Evolutionary conservation across 2,797 vertebrate genomes (phyloP).

Genomic region (Scolopax bukidnonensis): DNA sequence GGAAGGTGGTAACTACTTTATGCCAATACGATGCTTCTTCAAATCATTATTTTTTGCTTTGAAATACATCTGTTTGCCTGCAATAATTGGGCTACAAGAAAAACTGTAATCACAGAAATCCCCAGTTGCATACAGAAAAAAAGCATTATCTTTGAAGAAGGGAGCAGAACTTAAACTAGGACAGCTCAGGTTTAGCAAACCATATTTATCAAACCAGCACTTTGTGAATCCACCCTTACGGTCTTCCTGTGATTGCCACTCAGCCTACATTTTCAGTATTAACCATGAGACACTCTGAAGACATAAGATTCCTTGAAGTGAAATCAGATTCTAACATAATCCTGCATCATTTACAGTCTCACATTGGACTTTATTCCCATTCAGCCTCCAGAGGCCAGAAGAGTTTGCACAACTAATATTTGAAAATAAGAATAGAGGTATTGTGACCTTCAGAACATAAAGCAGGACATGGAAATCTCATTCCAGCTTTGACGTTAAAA

Average conservation of each 20-base stretch:
- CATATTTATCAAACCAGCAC: not conserved
- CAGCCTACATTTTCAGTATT: not conserved
- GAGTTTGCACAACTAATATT: not conserved
- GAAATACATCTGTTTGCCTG: not conserved
- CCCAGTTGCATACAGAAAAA: not conserved
- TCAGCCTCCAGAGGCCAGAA: not conserved
- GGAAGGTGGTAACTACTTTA: not conserved
- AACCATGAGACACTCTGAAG: not conserved
- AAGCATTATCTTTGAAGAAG: not conserved
- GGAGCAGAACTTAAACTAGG: not conserved
- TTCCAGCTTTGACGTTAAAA: not conserved
- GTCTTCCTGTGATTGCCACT: not conserved
- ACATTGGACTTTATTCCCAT: not conserved
- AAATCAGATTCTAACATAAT: not conserved
- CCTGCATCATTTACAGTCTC: not conserved
- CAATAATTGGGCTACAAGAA: not conserved
- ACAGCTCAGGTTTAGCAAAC: not conserved
- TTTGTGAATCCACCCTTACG: not conserved
- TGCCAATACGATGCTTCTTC: not conserved
- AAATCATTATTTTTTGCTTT: not conserved
- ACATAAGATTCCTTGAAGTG: not conserved
- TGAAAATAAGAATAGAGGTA: not conserved
- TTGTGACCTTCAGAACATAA: not conserved
- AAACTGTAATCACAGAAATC: not conserved
- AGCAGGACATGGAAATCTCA: not conserved